These are phyloP conservation scores for Premnoplex brunnescens DNA, from an alignment of 2,797 vertebrate genomes.

Conservation along the genomic window DNA sequence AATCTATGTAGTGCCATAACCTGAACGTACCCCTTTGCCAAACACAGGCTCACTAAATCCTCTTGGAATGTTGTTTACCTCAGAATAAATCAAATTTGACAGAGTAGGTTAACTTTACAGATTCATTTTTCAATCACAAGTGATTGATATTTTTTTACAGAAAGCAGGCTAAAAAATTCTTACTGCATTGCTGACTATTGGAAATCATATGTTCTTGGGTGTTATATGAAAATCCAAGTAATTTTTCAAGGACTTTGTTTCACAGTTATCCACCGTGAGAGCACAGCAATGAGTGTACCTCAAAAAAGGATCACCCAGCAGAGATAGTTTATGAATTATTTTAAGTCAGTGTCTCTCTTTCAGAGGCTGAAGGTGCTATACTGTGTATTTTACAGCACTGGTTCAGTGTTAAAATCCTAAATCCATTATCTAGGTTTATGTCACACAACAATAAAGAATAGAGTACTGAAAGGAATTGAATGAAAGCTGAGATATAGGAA, in stretches of 20 bases:
- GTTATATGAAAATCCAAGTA: conserved; percentile 68
- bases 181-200: conserved; percentile 63
- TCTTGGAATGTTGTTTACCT: conserved; percentile 82
- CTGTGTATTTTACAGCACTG: conserved; percentile 1
- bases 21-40: conserved; percentile 79
- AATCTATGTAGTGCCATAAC: conserved; percentile 76
- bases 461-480: background rate
- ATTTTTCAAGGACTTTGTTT: conserved; percentile 72
- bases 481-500: background rate
- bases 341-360: conserved; percentile 31
- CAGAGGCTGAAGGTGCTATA: conserved; percentile 24
- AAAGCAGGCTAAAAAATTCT: conserved; percentile 76
- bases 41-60: conserved; percentile 79
- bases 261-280: conserved; percentile 28
- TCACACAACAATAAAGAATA: conserved; percentile 4
- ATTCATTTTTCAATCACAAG: conserved; percentile 79
- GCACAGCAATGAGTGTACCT: background rate
- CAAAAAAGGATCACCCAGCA: conserved; percentile 29
- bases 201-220: conserved; percentile 73
- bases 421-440: conserved; percentile 19
- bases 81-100: conserved; percentile 81
- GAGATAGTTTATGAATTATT: conserved; percentile 62
- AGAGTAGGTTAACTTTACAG: conserved; percentile 79
- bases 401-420: conserved; percentile 15
- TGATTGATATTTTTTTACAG: conserved; percentile 80